Base-by-base conservation (phyloP, 2,797 vertebrate genomes). In the Leucoraja ocellata region DNA sequence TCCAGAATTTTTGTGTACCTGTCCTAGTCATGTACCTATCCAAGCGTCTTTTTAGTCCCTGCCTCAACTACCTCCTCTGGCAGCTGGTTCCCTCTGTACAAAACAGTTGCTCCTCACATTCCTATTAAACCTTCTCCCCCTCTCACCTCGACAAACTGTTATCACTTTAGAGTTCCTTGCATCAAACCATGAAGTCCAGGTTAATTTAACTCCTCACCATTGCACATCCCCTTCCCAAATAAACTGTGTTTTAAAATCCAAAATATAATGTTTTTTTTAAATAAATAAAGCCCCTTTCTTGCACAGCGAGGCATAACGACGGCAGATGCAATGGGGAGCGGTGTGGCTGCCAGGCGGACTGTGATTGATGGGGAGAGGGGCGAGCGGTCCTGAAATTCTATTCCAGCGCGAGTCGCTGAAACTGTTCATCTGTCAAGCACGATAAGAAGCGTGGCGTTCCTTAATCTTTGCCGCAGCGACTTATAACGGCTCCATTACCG, bases 371-470 rank as follows among this genome's bases (percentile, higher is more conserved):
- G 54, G 71, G 71, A 54, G 90, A 76, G 90, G 36, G 74, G 68
- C 74, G 46, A 58, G 76, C 11, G 4, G 54, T 71, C 73, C 39
- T 74, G 36, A 92, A 92, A 76, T 92, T 92, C 71, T n/a, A 92
- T 91, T 91, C 71, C 68, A 91, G 39, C 58, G 25, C 54, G 4
- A 14, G 71, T 76, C 14, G 61, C 71, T 23, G 2, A 92, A 92
- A 46, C 46, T 46, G 25, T 54, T 76, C 90, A 76, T 54, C 90
- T 92, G 39, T 92, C 71, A 92, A 74, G 25, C 71, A 76, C 54
- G 90, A 92, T 92, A 92, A 92, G 71, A 18, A 74, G 90, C 28
- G 68, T 58, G 71, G 36, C 73, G 58, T 92, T 54, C 73, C 58
- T 74, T 76, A 76, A 76, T 92, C 90, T 76, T 68, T n/a, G 46